phyloP scores from a whole-genome alignment of 2,797 vertebrate genomes.

The Silurus lanzhouensis region DNA sequence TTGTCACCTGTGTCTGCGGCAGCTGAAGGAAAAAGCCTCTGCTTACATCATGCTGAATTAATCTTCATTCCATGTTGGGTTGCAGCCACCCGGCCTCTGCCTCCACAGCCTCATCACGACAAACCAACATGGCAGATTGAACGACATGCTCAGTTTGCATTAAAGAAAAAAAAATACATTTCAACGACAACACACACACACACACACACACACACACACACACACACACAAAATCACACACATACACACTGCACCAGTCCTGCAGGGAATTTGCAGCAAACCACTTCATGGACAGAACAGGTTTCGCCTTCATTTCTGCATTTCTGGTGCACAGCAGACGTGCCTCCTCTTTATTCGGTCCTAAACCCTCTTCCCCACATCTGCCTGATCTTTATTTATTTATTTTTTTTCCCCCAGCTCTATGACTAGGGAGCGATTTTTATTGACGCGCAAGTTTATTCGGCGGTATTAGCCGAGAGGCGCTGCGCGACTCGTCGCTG shows the following conservation, averaged over 20 bases:
- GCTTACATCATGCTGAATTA: conserved; percentile 86
- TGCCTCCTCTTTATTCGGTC: conserved; percentile 23
- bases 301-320: conserved; percentile 10
- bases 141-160: conserved; percentile 36
- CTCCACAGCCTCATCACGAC: conserved; percentile 51
- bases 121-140: conserved; percentile 49
- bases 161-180: not conserved
- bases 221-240: no score
- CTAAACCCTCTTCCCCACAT: conserved; percentile 26
- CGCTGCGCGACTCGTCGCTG: conserved; percentile 25
- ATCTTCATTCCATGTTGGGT: conserved; percentile 65
- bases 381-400: conserved; percentile 47
- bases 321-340: conserved; percentile 16
- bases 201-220: no score
- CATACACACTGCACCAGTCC: not conserved
- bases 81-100: conserved; percentile 57
- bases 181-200: no score
- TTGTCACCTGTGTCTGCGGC: conserved; percentile 91
- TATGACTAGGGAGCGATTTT: conserved; percentile 49
- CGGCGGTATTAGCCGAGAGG: conserved; percentile 19
- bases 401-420: conserved; percentile 45
- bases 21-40: conserved; percentile 93
- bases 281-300: conserved; percentile 16
- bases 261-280: conserved; percentile 19
- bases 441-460: conserved; percentile 38